These are phyloP conservation scores for Lasius fuliginosus DNA, from an alignment of 2,888 invertebrate species.

Conservation along the genomic window DNA sequence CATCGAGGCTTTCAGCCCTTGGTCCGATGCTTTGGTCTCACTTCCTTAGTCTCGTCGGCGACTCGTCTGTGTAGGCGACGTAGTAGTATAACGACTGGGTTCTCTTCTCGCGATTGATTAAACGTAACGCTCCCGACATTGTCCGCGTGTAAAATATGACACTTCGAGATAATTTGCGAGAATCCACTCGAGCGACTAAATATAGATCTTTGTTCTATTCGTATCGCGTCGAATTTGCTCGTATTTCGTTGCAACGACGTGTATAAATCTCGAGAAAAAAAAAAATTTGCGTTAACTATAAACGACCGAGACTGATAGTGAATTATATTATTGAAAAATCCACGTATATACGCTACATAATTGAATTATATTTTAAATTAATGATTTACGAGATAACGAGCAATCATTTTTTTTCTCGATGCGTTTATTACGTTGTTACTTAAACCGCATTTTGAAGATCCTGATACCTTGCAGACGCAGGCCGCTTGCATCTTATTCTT, in stretches of 20 bases:
- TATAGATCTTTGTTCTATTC: background rate
- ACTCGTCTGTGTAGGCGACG: conserved; percentile 71
- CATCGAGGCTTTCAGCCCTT: conserved; percentile 79
- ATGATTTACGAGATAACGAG: conserved; percentile 1
- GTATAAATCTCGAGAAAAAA: background rate
- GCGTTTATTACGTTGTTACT: conserved; percentile 35
- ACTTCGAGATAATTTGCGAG: background rate
- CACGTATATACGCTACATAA: background rate
- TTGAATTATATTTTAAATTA: conserved; percentile 33
- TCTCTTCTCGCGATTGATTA: conserved; percentile 51
- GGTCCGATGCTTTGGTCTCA: conserved; percentile 72
- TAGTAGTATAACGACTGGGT: conserved; percentile 33
- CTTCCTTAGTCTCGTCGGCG: conserved; percentile 70
- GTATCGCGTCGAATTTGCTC: background rate
- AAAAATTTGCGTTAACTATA: background rate
- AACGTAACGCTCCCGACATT: conserved; percentile 42
- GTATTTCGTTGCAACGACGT: background rate
- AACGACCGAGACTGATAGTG: background rate
- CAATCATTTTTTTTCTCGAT: conserved; percentile 19
- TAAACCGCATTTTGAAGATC: conserved; percentile 20
- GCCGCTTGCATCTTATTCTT: conserved; percentile 55
- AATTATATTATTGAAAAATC: conserved; percentile 2
- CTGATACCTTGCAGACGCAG: conserved; percentile 30
- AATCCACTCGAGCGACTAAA: background rate
- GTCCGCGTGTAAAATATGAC: conserved; percentile 39